A percentile compares a stretch with the other conserved stretches of the same genome.
phyloP scores from a whole-genome alignment of 2,797 vertebrate species.

The Diglossa cyanea region DNA sequence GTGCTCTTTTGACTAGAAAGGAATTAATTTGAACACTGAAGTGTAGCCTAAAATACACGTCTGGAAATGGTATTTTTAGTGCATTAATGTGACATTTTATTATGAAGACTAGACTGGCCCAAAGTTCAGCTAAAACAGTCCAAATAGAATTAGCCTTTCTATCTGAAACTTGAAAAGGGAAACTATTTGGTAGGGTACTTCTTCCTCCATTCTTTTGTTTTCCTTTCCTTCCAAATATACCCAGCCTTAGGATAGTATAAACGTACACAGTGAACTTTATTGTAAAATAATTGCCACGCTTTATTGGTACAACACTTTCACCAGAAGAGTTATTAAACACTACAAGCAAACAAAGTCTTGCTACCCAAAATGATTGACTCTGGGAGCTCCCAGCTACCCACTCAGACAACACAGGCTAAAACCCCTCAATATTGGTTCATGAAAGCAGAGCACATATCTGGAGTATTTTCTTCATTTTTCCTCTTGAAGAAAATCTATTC shows the following conservation, averaged over 20 bases:
- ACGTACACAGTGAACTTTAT: constrained; percentile 22
- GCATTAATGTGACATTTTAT: not conserved
- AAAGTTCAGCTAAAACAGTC: not conserved
- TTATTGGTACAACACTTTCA: not conserved
- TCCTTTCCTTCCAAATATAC: not conserved
- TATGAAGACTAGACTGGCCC: not conserved
- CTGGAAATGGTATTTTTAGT: not conserved
- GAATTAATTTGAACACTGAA: not conserved
- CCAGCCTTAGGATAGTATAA: not conserved
- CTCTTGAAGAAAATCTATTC: not conserved
- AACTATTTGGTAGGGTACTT: not conserved
- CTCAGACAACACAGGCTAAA: not conserved
- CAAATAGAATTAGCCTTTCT: not conserved
- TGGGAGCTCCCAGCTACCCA: rapidly evolving
- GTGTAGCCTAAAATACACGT: not conserved
- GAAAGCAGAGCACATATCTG: not conserved
- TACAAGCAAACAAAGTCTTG: not conserved
- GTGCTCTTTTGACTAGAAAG: not conserved
- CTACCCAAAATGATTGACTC: not conserved
- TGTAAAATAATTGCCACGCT: constrained; percentile 24
- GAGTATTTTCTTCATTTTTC: not conserved
- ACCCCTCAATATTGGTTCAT: not conserved
- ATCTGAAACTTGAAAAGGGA: not conserved
- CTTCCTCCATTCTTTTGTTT: not conserved
- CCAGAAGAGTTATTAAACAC: not conserved